Base-by-base conservation (phyloP, 92 coral and sea anemone genomes). In the Ricordea florida region DNA sequence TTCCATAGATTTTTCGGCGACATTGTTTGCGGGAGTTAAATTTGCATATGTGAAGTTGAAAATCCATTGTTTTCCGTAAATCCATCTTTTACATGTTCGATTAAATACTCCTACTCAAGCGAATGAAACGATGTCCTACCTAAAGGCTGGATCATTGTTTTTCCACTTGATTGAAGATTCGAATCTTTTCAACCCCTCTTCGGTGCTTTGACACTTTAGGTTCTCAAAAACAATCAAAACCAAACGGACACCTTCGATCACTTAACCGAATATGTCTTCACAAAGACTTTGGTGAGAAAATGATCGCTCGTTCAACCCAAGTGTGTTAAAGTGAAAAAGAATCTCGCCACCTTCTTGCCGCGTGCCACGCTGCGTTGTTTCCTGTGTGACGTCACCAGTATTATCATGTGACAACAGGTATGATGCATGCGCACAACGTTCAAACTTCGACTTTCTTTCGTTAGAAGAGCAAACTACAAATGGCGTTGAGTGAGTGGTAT, bases 331-430 rank as follows among this genome's bases (percentile, higher is more conserved):
- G 26, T 9, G 48, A 53, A 28, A 70, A 55, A 70, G 52, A 70
- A 73, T 73, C 80, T 9, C 20, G 57, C 80, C 80, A 73, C 80
- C 69, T 73, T 45, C 58, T 11, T 31, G 18, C 62, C 57, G 28
- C 70, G 52, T 81, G 87, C 84, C 92, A 87, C 92, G 87, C 79
- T 74, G 57, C 56, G 88, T 86, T 61, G 45, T 81, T 74, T 81
- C 80, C 84, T 79, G 92, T 74, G 87, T 82, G 87, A 87, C 92
- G 92, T 87, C 70, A 75, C 57, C 72, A 57, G 59, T 40, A 55
- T 78, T 64, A 27, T 87, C 92, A 87, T 88, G 88, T 87, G 92
- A 87, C 68, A 41, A 36, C 76, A 75, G 74, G 72, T 79, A 57
- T 13, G 23, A 57, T 76, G 87, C 92, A 81, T 87, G 92, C 92